Conservation (phyloP, 2,888 invertebrate genomes). For the Macrostomum cliftonense region DNA sequence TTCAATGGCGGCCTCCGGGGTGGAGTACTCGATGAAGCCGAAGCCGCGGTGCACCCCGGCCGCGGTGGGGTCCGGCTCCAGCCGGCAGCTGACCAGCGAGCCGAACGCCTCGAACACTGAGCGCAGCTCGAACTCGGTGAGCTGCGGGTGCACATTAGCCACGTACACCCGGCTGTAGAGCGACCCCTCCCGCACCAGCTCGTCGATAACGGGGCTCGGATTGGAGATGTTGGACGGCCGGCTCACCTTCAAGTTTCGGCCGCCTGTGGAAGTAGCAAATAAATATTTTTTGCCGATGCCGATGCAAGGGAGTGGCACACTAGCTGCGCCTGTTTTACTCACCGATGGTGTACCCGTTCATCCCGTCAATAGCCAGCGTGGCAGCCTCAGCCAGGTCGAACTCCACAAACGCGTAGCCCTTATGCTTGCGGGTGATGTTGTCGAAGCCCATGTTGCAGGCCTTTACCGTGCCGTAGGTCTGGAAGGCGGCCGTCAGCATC, state of each 20-base stretch:
- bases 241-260: constrained; percentile 83
- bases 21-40: constrained; percentile 92
- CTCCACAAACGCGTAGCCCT: constrained; percentile 98
- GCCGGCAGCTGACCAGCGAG: constrained; percentile 54
- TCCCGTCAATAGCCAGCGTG: constrained; percentile 87
- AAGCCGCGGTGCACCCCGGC: constrained; percentile 58
- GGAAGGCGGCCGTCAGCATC: constrained; percentile 79
- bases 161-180: constrained; percentile 92
- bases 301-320: too few species aligned
- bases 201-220: constrained; percentile 97
- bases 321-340: too few species aligned
- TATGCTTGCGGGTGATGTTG: constrained; percentile 91
- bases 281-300: too few species aligned
- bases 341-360: constrained; percentile 55
- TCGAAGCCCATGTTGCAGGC: constrained; percentile 99
- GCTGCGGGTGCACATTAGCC: constrained; percentile 85
- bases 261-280: constrained; percentile 42
- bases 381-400: constrained; percentile 99
- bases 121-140: constrained; percentile 88
- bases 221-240: constrained; percentile 97
- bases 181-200: constrained; percentile 92
- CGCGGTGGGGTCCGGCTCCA: constrained; percentile 71
- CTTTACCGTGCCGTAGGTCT: constrained; percentile 95
- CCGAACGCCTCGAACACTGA: constrained; percentile 98
- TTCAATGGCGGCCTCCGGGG: constrained; percentile 72